phyloP scores from a whole-genome alignment of 2,113 vertebrate species.

The Hemichromis elongatus region DNA sequence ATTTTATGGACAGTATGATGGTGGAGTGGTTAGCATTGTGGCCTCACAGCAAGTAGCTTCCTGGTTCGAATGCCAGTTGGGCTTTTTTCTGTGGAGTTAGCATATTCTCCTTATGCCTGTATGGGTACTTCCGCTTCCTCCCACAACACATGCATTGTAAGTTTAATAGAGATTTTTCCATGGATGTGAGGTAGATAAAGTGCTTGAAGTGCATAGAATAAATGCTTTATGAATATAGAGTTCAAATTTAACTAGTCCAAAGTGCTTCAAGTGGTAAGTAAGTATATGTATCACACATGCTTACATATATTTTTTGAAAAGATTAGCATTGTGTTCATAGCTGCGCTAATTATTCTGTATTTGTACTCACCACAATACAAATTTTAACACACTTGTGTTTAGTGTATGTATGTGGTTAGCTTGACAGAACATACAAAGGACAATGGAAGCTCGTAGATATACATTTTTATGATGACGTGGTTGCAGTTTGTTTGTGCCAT shows the following conservation, averaged over 20 bases:
- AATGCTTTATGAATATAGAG: neutral
- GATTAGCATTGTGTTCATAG: neutral
- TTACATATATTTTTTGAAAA: neutral
- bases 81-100: neutral
- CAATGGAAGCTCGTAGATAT: neutral
- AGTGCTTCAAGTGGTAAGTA: neutral
- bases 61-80: accelerated
- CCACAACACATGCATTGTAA: neutral
- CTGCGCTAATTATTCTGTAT: neutral
- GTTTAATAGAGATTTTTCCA: neutral
- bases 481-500: neutral
- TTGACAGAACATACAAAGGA: neutral
- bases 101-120: neutral
- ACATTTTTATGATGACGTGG: neutral
- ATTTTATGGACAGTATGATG: neutral
- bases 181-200: neutral
- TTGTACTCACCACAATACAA: neutral
- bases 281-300: neutral
- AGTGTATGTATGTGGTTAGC: neutral
- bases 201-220: neutral
- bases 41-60: neutral
- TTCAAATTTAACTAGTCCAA: neutral
- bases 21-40: neutral
- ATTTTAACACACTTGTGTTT: neutral
- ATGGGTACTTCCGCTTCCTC: neutral